phyloP scores from a whole-genome alignment of 2,888 invertebrate genomes.

The Shargacucullia verbasci region DNA sequence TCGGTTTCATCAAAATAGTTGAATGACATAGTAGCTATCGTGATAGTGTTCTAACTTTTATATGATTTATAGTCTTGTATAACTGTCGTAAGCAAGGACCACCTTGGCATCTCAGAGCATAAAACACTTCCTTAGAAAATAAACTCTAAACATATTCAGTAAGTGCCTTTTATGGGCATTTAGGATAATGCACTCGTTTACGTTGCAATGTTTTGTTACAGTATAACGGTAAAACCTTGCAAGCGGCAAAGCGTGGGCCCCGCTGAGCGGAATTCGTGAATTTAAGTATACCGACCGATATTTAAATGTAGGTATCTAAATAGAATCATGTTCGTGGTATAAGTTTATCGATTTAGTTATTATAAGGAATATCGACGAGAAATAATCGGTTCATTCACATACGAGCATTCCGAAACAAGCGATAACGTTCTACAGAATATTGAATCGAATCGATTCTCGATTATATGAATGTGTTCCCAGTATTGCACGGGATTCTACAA shows the following conservation, averaged over 20 bases:
- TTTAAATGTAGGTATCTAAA: constrained; percentile 34
- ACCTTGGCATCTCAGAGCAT: constrained; percentile 34
- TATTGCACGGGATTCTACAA: constrained; percentile 62
- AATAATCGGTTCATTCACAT: constrained; percentile 43
- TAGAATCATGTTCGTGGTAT: constrained; percentile 36
- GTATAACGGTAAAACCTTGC: constrained; percentile 63
- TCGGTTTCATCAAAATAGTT: constrained; percentile 6
- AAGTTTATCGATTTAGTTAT: constrained; percentile 23
- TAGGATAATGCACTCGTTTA: constrained; percentile 75
- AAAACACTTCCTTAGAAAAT: constrained; percentile 57
- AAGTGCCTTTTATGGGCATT: constrained; percentile 68
- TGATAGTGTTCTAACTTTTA: constrained; percentile 4
- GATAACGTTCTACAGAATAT: constrained; percentile 51
- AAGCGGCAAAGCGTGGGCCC: constrained; percentile 59
- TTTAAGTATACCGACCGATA: constrained; percentile 54
- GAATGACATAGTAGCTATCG: too few species aligned
- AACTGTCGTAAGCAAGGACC: constrained; percentile 8
- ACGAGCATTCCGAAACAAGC: constrained; percentile 51
- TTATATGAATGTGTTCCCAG: constrained; percentile 64
- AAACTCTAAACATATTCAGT: constrained; percentile 61
- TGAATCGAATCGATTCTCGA: constrained; percentile 58
- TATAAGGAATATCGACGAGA: constrained; percentile 30
- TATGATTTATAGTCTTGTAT: background rate
- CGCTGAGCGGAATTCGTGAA: constrained; percentile 59
- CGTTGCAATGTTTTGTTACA: constrained; percentile 68